Evolutionary conservation across 1,140 invertebrate species (phyloP), one percentile per base, ranked within the genome.

Genomic region (Archegozetes longisetosus): DNA sequence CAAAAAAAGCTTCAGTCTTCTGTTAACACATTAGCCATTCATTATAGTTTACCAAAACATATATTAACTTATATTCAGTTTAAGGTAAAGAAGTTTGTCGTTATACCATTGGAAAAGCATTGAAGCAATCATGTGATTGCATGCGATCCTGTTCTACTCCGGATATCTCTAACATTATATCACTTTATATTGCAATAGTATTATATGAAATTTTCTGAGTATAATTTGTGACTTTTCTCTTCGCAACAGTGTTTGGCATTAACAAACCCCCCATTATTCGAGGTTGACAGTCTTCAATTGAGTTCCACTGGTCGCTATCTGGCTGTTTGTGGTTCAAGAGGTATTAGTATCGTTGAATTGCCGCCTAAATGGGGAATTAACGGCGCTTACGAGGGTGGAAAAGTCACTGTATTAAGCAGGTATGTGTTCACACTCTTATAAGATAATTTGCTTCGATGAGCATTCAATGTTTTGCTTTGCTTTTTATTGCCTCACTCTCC

Each of bases 331-430:
- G 74, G 74, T 20, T 59, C 61, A 17, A 62, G 63, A 52, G 74
- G 73, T 14, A 66, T 74, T 14, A 67, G 61, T 22, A 67, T 74
- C 17, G 53, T 74, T 9, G 69, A 72, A 64, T 57, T 76, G 32
- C 74, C 74, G 4, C 66, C 66, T 48, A 66, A 69, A 63, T 71
- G 68, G 66, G 9, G n/a, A 12, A 23, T 12, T 4, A 13, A 1
- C 40, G 27, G 22, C 17, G 3, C 24, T n/a, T 60, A 47, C 29
- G 52, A 60, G n/a, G 51, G 27, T 25, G 58, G 50, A 13, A 60
- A 60, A 27, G 13, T 2, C 2, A 13, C 52, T 1, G 46, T 60
- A 13, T 20, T 54, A 24, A 53, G 51, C 27, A 29, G 49, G 26
- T 59, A 57, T 47, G n/a, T 47, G n/a, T 47, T 46, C 52, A 52